phyloP scores from a whole-genome alignment of 2,888 invertebrate species.

The Rhaphigaster nebulosa region DNA sequence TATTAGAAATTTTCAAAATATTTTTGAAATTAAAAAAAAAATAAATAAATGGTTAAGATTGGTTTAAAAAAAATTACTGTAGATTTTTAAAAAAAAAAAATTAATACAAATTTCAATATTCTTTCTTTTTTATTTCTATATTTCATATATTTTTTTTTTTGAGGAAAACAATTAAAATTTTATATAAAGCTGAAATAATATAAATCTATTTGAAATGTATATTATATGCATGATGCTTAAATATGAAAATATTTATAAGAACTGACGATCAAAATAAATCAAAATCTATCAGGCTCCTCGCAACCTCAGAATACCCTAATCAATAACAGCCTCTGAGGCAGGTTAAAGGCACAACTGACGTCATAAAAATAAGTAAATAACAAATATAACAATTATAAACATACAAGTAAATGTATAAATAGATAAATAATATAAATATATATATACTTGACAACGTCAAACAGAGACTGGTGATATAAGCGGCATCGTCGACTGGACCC shows the following conservation, averaged over 20 bases:
- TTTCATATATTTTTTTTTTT: too few species aligned
- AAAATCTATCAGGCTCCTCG: background rate
- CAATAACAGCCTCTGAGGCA: background rate
- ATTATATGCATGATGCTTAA: background rate
- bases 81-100: background rate
- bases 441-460: slow-evolving; percentile 38
- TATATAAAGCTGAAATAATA: too few species aligned
- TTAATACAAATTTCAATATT: too few species aligned
- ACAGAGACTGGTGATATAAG: slow-evolving; percentile 1
- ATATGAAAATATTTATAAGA: background rate
- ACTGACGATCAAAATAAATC: background rate
- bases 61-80: too few species aligned
- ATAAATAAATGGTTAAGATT: background rate
- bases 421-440: background rate
- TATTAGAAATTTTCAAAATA: background rate
- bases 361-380: background rate
- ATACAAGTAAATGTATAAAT: background rate
- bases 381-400: background rate
- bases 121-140: too few species aligned
- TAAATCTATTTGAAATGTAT: background rate
- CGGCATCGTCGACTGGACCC: slow-evolving; percentile 24
- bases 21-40: background rate
- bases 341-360: background rate
- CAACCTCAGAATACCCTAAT: background rate
- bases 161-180: too few species aligned